These are phyloP conservation scores for Exocentrus adspersus DNA, from an alignment of 2,888 invertebrate genomes.

Conservation along the genomic window DNA sequence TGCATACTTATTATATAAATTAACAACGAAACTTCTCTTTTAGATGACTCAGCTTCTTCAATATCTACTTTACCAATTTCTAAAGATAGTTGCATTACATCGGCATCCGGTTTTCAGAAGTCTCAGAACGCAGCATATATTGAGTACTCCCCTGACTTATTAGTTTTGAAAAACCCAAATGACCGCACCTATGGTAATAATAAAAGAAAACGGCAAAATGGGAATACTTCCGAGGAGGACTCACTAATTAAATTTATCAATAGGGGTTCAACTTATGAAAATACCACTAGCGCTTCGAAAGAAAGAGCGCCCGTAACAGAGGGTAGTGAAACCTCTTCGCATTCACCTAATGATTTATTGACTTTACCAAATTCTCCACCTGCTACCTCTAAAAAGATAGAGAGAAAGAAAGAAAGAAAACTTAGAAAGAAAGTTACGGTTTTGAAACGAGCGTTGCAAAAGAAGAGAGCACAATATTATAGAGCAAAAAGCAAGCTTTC, in stretches of 20 bases:
- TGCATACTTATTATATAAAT: not conserved
- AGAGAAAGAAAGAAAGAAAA: no score
- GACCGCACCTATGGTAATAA: no score
- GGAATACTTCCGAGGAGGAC: no score
- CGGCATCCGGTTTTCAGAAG: no score
- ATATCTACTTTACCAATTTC: no score
- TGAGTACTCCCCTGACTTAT: no score
- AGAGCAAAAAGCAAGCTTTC: not conserved
- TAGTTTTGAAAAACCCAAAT: no score
- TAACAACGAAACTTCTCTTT: not conserved
- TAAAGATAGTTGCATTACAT: no score
- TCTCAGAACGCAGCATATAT: no score
- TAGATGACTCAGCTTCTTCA: not conserved
- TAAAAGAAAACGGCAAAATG: no score
- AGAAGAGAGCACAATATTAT: not conserved
- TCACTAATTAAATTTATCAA: no score
- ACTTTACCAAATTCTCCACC: not conserved
- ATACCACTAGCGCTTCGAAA: not conserved
- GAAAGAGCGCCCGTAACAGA: not conserved
- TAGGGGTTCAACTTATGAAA: not conserved
- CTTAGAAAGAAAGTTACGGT: not conserved
- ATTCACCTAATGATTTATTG: not conserved
- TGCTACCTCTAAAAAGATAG: not conserved
- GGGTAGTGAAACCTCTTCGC: not conserved
- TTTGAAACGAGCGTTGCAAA: not conserved